phyloP scores from a whole-genome alignment of 1,140 invertebrate species.

The Drosophila mauritiana region DNA sequence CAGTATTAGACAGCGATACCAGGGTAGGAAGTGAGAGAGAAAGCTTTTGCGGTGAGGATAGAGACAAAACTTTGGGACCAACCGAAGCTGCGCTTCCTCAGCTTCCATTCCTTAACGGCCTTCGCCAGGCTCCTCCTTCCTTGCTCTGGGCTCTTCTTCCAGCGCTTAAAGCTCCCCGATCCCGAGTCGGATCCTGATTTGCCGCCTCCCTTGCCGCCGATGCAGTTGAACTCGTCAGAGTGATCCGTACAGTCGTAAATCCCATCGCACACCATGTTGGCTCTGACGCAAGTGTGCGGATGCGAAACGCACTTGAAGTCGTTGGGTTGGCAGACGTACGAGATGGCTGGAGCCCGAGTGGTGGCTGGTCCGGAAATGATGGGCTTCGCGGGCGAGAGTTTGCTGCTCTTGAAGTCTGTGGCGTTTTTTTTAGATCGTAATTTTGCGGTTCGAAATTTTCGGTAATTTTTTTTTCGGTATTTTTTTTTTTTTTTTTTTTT shows the following conservation, averaged over 20 bases:
- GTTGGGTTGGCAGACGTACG: constrained; percentile 68
- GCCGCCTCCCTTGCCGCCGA: constrained; percentile 30
- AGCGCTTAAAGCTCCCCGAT: constrained; percentile 55
- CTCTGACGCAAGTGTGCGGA: constrained; percentile 86
- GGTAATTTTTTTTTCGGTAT: not conserved
- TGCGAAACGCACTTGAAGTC: constrained; percentile 84
- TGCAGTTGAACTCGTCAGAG: constrained; percentile 90
- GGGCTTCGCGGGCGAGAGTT: constrained; percentile 39
- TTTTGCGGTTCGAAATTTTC: constrained; percentile 7
- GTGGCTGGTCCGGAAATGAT: constrained; percentile 13
- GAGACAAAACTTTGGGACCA: constrained; percentile 54
- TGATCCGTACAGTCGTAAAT: constrained; percentile 89
- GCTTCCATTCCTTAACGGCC: constrained; percentile 34
- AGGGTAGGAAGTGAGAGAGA: not conserved
- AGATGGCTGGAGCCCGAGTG: constrained; percentile 10
- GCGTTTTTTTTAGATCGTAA: constrained; percentile 4
- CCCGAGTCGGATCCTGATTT: not conserved
- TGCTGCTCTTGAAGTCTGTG: constrained; percentile 68
- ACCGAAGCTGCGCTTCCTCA: constrained; percentile 51
- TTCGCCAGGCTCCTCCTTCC: constrained; percentile 6
- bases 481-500: constrained; percentile 5
- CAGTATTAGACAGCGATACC: constrained; percentile 21
- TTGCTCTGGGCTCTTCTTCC: constrained; percentile 52
- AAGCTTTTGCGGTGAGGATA: constrained; percentile 23
- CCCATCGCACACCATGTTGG: constrained; percentile 88